phyloP scores from a whole-genome alignment of 35 echinoderm and acorn worm genomes.

The Lytechinus variegatus region DNA sequence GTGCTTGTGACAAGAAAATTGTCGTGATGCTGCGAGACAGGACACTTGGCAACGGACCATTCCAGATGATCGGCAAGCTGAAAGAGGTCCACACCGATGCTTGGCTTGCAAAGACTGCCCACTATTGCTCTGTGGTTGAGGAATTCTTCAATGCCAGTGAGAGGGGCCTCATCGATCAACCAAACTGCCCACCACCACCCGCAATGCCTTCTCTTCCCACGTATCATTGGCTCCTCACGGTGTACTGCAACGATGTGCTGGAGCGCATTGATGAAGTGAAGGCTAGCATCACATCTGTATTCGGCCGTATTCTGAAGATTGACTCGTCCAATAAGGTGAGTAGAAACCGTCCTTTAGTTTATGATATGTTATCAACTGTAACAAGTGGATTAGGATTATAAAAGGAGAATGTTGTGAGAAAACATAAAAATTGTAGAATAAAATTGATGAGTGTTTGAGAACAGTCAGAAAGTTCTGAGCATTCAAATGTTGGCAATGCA shows the following conservation, averaged over 20 bases:
- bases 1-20: conserved; percentile 58
- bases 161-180: neutral
- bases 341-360: neutral
- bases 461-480: no score
- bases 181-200: neutral
- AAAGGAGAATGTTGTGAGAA: no score
- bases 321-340: conserved; percentile 67
- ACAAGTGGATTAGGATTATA: no score
- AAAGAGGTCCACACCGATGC: conserved; percentile 63
- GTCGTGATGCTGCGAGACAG: conserved; percentile 47
- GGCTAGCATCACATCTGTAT: conserved; percentile 56
- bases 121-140: neutral
- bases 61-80: conserved; percentile 30
- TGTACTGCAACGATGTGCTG: conserved; percentile 67
- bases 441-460: no score
- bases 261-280: conserved; percentile 39
- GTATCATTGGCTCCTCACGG: conserved; percentile 52
- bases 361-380: no score
- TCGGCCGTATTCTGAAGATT: conserved; percentile 61
- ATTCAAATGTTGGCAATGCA: no score
- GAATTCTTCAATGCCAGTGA: no score
- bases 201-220: conserved; percentile 33
- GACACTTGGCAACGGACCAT: conserved; percentile 47
- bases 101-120: conserved; percentile 40
- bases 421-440: no score